Base-by-base conservation (phyloP, 92 coral and sea anemone species). In the Meandrina meandrites region DNA sequence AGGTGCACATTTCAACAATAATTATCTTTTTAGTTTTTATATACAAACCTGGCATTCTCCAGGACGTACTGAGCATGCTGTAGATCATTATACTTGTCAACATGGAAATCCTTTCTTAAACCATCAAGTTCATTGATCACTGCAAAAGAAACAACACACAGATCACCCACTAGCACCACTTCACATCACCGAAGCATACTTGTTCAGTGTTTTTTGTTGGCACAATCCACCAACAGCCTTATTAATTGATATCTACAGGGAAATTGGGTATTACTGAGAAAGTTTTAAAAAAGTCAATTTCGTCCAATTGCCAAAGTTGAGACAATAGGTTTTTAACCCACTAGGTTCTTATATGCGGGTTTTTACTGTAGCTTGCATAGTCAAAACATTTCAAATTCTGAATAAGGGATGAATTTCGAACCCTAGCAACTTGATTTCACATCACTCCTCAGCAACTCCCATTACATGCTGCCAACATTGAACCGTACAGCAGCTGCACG, bases 41-140 rank as follows among this genome's bases (percentile, higher is more conserved):
- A 36, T 32, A 66, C 75, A 47, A 67, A 97, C 99, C 99, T 91
- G 64, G 99, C 95, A 50, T 86, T 92, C 48, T 89, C 92, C 89
- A 93, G 79, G n/a, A 97, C 98, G 85, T 90, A 89, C 72, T 95
- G 93, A 8, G 98, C 98, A 86, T 94, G 99, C 77, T 81, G 82
- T 42, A 81, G 22, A 85, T 94, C 88, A 15, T 79, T 81, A 71
- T 89, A 94, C 78, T 94, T 94, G 60, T 94, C 87, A 45, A 85
- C 35, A 76, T 89, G 90, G 36, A 89, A 64, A 75, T 92, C 96
- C 68, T 86, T 95, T 85, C 90, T 94, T 22, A 97, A 87, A 76
- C 99, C 99, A 83, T 97, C 99, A 8, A 97, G 95, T 73, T 97
- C 99, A 86, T 97, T 97, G 83, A 97, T 95, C 72, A 97, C 99